A percentile compares a stretch with the other conserved stretches of the same genome.
These are phyloP conservation scores for Pseudonaja textilis DNA, from an alignment of 2,113 vertebrate genomes.

Conservation along the genomic window DNA sequence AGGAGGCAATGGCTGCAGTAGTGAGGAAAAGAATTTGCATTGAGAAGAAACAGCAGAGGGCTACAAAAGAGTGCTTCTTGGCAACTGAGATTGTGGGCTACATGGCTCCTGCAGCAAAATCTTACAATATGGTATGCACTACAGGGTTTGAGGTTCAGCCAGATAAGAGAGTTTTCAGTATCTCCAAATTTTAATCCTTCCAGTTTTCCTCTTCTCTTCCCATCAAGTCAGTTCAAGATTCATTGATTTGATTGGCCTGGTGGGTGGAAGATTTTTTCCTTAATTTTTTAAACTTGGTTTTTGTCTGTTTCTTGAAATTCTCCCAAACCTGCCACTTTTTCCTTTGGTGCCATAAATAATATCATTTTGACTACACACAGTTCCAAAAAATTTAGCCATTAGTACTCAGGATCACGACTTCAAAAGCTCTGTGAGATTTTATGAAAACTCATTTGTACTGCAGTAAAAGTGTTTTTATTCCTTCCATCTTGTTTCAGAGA, in stretches of 20 bases:
- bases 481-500: constrained; percentile 75
- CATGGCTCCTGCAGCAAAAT: neutral
- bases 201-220: neutral
- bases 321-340: too few relatives aligned
- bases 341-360: neutral
- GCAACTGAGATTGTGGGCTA: neutral
- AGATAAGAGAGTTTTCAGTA: neutral
- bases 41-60: neutral
- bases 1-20: neutral
- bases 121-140: neutral
- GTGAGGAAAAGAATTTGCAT: neutral
- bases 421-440: neutral
- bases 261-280: neutral
- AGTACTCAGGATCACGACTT: neutral
- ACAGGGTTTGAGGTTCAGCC: neutral
- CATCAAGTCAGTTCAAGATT: neutral
- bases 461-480: neutral
- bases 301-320: neutral
- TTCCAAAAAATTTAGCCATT: neutral
- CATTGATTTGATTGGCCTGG: neutral
- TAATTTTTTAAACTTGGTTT: neutral
- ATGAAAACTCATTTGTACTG: neutral
- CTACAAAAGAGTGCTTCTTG: neutral
- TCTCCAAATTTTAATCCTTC: neutral
- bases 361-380: neutral